Evolutionary conservation across 2,113 vertebrate genomes (phyloP), one percentile per base, ranked within the genome.

Genomic region (Bostrychus sinensis): DNA sequence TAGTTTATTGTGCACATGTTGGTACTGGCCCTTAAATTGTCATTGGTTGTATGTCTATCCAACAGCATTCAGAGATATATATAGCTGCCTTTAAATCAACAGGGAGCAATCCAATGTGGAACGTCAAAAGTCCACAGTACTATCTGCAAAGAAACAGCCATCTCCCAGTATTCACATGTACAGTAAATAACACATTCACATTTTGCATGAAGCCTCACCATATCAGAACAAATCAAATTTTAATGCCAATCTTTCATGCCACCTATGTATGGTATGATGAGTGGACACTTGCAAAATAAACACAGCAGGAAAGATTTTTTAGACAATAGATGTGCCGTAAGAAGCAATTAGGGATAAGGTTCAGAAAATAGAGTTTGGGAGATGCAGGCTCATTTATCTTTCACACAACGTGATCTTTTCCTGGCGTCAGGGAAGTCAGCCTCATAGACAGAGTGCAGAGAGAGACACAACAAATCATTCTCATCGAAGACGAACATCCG

Each of bases 381-480:
- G 50, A 68, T 34, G 62, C 41, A 19, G 62, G 63, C 65, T 77
- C 77, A 62, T 87, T 81, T 64, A 69, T 88, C 77, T 87, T 82
- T 66, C 7, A 77, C 75, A 75, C n/a, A 39, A 75, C 59, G 19
- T 9, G 13, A 54, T 71, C 64, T 60, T 59, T 74, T 32, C 30
- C 67, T 56, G 19, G 58, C 19, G 4, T 28, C 48, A 20, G 51
- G 20, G 9, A 48, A 59, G 20, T 37, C 30, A 48, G 56, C 70
- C 37, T 73, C 65, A 81, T 63, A 48, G 53, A 65, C 45, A 68
- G 48, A 28, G 56, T 42, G 55, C 53, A 63, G 66, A 58, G 57
- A 76, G 66, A 77, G 67, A 81, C 69, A 61, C 48, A 67, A 81
- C 77, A 83, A 68, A 77, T 72, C 66, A 59, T 51, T 69, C n/a